Conservation (phyloP, 2,797 vertebrate genomes). For the Microchirus variegatus region DNA sequence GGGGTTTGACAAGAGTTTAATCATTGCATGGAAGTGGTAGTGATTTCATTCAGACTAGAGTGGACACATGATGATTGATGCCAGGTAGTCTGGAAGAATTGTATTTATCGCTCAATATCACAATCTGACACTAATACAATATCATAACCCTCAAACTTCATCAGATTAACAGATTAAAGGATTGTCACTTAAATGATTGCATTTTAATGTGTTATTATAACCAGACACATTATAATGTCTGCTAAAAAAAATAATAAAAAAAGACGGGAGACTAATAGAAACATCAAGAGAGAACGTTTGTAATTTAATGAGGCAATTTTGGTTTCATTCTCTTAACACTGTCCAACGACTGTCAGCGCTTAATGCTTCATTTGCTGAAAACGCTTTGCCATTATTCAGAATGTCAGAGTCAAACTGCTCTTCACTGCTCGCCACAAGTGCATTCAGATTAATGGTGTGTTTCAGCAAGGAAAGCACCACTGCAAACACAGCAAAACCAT, state of each 20-base stretch:
- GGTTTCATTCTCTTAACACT: slow-evolving; percentile 7
- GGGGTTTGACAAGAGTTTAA: no score
- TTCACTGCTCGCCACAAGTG: slow-evolving; percentile 28
- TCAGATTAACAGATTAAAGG: neutral
- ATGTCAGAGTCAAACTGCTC: slow-evolving; percentile 11
- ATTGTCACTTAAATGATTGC: slow-evolving; percentile 3
- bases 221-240: neutral
- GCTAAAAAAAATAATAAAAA: neutral
- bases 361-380: slow-evolving; percentile 17
- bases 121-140: no score
- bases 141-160: no score
- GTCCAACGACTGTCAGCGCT: slow-evolving; percentile 9
- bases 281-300: neutral
- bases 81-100: no score
- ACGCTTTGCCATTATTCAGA: slow-evolving; percentile 11
- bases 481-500: neutral
- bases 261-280: neutral
- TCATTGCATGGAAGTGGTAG: no score
- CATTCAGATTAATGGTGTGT: slow-evolving; percentile 7
- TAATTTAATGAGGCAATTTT: slow-evolving; percentile 9
- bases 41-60: no score
- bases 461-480: neutral
- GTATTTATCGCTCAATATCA: no score
- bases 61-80: no score
- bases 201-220: neutral